Percentiles rank a stretch among this genome's conserved stretches.
Conservation (phyloP, 1,140 invertebrate genomes). For the Apolygus lucorum region DNA sequence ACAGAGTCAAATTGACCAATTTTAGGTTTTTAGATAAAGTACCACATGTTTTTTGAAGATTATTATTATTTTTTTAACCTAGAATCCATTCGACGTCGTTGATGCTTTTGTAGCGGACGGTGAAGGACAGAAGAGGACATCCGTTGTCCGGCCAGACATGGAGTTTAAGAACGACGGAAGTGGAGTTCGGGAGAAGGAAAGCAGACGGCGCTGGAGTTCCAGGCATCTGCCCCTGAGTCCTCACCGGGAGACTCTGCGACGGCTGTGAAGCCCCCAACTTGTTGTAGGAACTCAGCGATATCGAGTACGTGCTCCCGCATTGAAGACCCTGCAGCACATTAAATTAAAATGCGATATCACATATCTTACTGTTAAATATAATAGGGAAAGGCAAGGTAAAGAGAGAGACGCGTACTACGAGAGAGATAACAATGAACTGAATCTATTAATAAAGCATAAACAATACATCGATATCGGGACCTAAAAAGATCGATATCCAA, state of each 20-base stretch:
- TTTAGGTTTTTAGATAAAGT: too few relatives aligned
- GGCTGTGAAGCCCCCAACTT: conserved; percentile 62
- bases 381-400: too few relatives aligned
- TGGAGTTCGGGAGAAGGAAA: conserved; percentile 59
- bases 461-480: too few relatives aligned
- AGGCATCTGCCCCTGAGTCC: conserved; percentile 62
- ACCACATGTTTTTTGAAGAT: too few relatives aligned
- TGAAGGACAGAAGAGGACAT: conserved; percentile 66
- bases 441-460: too few relatives aligned
- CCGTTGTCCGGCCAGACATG: conserved; percentile 70
- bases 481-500: too few relatives aligned
- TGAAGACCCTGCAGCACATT: conserved; percentile 48
- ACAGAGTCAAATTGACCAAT: too few relatives aligned
- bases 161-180: conserved; percentile 58
- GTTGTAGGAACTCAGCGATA: conserved; percentile 60
- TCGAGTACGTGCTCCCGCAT: conserved; percentile 65
- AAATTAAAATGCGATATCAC: too few relatives aligned
- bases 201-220: conserved; percentile 53
- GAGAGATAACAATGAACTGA: too few relatives aligned
- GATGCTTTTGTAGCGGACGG: conserved; percentile 59
- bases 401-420: too few relatives aligned
- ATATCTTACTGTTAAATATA: too few relatives aligned
- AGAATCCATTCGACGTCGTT: conserved; percentile 51
- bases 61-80: conserved; percentile 35
- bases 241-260: conserved; percentile 55